Conservation (phyloP, 1,140 invertebrate species). For the Neodiprion pinetum region DNA sequence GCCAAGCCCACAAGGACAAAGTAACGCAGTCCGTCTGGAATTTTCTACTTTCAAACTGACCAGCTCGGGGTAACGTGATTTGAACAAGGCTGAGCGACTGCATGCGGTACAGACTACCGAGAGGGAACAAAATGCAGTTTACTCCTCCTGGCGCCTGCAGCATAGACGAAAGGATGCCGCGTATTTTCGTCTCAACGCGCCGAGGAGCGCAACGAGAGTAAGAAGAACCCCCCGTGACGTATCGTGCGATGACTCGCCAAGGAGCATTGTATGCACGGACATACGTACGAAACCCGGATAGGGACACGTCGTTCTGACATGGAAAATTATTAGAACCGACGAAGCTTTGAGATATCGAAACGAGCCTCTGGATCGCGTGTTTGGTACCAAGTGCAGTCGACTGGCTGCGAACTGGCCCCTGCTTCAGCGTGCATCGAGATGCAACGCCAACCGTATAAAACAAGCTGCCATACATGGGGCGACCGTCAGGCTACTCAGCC, state of each 20-base stretch:
- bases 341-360: conserved; percentile 5
- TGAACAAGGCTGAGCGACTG: background rate
- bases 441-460: conserved; percentile 51
- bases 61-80: background rate
- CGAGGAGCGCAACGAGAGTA: too few relatives aligned
- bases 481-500: conserved; percentile 54
- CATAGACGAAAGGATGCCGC: too few relatives aligned
- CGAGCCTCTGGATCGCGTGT: conserved; percentile 43
- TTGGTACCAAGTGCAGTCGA: conserved; percentile 42
- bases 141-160: too few relatives aligned
- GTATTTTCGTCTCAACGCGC: too few relatives aligned
- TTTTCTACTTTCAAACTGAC: conserved; percentile 5
- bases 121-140: too few relatives aligned
- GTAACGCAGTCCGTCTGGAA: background rate
- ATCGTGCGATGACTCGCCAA: too few relatives aligned
- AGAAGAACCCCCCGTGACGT: too few relatives aligned
- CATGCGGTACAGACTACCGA: too few relatives aligned
- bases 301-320: background rate
- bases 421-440: conserved; percentile 42
- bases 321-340: background rate
- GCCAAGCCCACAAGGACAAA: background rate
- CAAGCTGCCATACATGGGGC: conserved; percentile 63
- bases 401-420: conserved; percentile 22
- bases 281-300: too few relatives aligned
- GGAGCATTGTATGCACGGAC: too few relatives aligned